A percentile compares a stretch with the other conserved stretches of the same genome.
Evolutionary conservation across 2,888 invertebrate species (phyloP).

Genomic region (Chrysina gloriosa): DNA sequence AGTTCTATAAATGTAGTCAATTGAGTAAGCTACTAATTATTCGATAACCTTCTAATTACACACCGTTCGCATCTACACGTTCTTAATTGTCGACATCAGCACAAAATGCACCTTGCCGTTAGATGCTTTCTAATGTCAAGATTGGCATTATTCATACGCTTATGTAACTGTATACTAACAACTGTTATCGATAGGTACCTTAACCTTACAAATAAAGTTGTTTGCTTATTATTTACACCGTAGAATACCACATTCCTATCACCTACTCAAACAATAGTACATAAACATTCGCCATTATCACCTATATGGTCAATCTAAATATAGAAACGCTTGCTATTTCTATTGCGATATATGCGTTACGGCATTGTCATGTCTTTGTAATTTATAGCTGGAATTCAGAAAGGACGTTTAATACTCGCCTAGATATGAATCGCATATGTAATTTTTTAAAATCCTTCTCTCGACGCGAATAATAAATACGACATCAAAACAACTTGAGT

Average conservation of each 20-base stretch:
- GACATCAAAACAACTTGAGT: conserved; percentile 14
- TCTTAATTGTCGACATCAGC: conserved; percentile 2
- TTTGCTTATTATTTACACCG: conserved; percentile 31
- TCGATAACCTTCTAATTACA: background rate
- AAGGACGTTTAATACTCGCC: background rate
- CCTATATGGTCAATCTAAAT: conserved; percentile 48
- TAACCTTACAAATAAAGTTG: conserved; percentile 35
- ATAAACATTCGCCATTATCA: conserved; percentile 47
- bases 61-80: background rate
- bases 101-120: background rate
- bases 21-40: conserved; percentile 8
- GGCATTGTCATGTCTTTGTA: conserved; percentile 19
- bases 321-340: conserved; percentile 47
- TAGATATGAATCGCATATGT: conserved; percentile 3
- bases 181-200: conserved; percentile 30
- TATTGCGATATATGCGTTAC: conserved; percentile 41
- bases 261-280: conserved; percentile 43
- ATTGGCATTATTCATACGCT: conserved; percentile 17
- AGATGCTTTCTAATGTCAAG: conserved; percentile 24
- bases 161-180: conserved; percentile 4
- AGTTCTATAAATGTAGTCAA: background rate
- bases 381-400: conserved; percentile 22
- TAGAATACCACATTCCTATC: conserved; percentile 45
- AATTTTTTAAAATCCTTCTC: background rate
- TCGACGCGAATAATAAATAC: conserved; percentile 10